These are phyloP conservation scores for Lasioglossum malachurum DNA, from an alignment of 2,888 invertebrate genomes.

Conservation along the genomic window DNA sequence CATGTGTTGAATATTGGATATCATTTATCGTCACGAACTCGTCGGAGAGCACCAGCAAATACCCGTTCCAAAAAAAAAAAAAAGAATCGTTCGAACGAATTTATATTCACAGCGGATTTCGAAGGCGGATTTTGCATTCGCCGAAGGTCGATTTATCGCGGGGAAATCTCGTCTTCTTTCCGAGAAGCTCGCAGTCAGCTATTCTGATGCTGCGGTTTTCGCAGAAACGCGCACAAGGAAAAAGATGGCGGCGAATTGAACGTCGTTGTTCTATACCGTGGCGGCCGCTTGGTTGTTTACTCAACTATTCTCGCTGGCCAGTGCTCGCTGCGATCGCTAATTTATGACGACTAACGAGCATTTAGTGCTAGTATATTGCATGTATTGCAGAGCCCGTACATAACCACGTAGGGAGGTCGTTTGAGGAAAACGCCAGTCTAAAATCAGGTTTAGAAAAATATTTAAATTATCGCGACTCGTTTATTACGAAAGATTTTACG, in stretches of 20 bases:
- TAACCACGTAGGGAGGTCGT: neutral
- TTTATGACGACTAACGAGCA: neutral
- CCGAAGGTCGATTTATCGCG: neutral
- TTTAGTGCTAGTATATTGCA: neutral
- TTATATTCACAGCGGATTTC: neutral
- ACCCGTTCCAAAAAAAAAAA: neutral
- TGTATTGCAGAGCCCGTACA: neutral
- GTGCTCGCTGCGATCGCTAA: neutral
- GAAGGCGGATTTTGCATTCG: neutral
- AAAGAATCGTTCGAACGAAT: neutral
- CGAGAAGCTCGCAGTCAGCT: conserved; percentile 17
- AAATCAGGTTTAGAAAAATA: neutral
- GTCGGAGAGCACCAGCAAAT: neutral
- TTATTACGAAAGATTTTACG: no score
- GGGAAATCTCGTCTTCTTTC: conserved; percentile 17
- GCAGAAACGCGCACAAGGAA: neutral
- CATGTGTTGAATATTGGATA: conserved; percentile 17
- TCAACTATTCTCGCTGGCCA: neutral
- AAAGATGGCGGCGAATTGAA: conserved; percentile 16
- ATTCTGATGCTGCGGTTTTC: neutral
- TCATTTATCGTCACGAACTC: conserved; percentile 18
- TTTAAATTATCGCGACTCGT: neutral
- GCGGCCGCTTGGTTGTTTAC: neutral
- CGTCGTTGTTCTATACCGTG: conserved; percentile 4
- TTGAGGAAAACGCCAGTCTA: neutral